A percentile compares a stretch with the other conserved stretches of the same genome.
These are phyloP conservation scores for Cygnus buccinator DNA, from an alignment of 2,113 vertebrate genomes.

Conservation along the genomic window DNA sequence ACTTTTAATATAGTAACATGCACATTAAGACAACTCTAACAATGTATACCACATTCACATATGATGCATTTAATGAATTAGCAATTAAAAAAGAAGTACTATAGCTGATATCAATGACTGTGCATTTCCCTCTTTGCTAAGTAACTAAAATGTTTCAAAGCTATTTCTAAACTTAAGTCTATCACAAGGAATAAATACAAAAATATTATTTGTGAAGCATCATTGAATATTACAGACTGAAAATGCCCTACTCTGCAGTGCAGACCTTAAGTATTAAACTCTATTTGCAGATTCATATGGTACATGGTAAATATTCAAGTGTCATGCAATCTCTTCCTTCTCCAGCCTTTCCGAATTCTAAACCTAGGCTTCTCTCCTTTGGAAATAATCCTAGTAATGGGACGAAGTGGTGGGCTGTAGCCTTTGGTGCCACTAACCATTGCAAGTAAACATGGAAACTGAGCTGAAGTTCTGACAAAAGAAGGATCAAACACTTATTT, in stretches of 20 bases:
- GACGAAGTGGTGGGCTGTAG: neutral
- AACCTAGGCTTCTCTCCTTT: neutral
- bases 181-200: neutral
- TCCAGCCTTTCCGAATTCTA: neutral
- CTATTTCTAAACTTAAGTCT: neutral
- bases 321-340: neutral
- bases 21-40: neutral
- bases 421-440: neutral
- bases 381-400: neutral
- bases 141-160: neutral
- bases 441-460: neutral
- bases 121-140: neutral
- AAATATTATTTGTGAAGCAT: neutral
- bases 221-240: neutral
- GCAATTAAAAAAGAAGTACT: neutral
- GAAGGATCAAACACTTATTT: neutral
- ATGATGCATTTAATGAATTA: neutral
- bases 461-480: neutral
- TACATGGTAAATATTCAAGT: neutral
- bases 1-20: neutral
- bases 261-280: neutral
- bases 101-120: neutral
- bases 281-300: neutral
- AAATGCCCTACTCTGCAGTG: neutral
- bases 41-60: neutral